Conservation (phyloP, 2,888 invertebrate species). For the Dasypolia templi region DNA sequence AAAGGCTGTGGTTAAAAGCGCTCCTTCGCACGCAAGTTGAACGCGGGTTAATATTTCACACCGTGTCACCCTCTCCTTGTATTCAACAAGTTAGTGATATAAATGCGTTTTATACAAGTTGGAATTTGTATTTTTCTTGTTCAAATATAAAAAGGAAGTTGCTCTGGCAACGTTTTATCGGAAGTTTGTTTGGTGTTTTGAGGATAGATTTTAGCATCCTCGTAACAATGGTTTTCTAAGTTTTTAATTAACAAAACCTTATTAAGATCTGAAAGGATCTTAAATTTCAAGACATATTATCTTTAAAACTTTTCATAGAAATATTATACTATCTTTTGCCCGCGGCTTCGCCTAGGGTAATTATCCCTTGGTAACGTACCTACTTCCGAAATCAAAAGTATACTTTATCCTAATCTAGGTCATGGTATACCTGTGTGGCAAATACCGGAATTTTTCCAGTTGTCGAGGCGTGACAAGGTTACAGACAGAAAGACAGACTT, state of each 20-base stretch:
- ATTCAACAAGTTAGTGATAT: slow-evolving; percentile 51
- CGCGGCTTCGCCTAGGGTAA: no score
- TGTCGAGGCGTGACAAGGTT: no score
- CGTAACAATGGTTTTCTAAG: background rate
- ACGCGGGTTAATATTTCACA: slow-evolving; percentile 47
- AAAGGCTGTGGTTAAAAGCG: slow-evolving; percentile 22
- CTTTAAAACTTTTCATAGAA: no score
- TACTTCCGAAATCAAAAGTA: no score
- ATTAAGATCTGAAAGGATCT: no score
- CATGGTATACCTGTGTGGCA: no score
- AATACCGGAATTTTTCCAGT: no score
- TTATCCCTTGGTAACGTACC: no score
- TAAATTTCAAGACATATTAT: no score
- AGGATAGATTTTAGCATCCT: background rate
- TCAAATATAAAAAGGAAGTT: slow-evolving; percentile 22
- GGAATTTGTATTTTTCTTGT: slow-evolving; percentile 37
- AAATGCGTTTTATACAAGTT: slow-evolving; percentile 42
- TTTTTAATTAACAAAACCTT: background rate
- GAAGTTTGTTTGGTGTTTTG: background rate
- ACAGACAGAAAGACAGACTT: background rate
- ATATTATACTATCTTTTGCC: no score
- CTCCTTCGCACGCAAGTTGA: slow-evolving; percentile 27
- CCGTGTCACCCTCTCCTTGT: slow-evolving; percentile 24
- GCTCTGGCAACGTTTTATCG: background rate
- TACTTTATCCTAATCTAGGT: no score